Base-by-base conservation (phyloP, 1,140 invertebrate species). In the Conopomorpha cramerella region DNA sequence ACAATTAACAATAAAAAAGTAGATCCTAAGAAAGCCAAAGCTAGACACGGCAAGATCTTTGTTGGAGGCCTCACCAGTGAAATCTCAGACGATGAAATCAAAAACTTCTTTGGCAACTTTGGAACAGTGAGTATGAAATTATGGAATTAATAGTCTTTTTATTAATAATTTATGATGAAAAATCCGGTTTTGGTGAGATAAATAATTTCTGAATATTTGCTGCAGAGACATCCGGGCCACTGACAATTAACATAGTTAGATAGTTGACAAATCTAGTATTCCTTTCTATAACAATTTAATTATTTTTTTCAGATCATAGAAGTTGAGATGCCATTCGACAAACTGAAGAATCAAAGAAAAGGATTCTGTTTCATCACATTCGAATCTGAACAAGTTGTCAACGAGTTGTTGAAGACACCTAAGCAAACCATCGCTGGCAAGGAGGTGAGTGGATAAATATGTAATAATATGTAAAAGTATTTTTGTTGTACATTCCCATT, bases 301-400 rank as follows among this genome's bases (percentile, higher is more conserved):
- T 32, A 57, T 41, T 45, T 46, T 52, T 72, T 76, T 13, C 55
- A 95, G 92, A 93, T 98, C 45, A 86, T 93, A 34, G 93, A 96
- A 52, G 85, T 96, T 35, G 95, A 97, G 78, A 92, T 96, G 86
- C 95, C 95, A 35, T 96, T 94, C 62, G 95, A 98, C 60, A 96
- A 96, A 70, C 88, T 88, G 70, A 96, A 97, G 81, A 96, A 95
- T 60, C 93, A 96, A 67, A 86, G 94, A 46, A 93, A 96, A 80
- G 92, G 90, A 37, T 96, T 96, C 79, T 95, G 93, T 64, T 96
- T 96, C 60, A 93, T 96, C 56, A 95, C 93, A 44, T 96, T 95
- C 65, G 92, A 95, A 62, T 92, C 91, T 27, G 93, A 95, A 73
- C 89, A 93, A 71, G 89, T 95, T 30, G 92, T 95, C 4, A 92